Percentiles rank a stretch among this genome's conserved stretches.
These are phyloP conservation scores for Tachysurus fulvidraco DNA, from an alignment of 2,113 vertebrate genomes.

Conservation along the genomic window DNA sequence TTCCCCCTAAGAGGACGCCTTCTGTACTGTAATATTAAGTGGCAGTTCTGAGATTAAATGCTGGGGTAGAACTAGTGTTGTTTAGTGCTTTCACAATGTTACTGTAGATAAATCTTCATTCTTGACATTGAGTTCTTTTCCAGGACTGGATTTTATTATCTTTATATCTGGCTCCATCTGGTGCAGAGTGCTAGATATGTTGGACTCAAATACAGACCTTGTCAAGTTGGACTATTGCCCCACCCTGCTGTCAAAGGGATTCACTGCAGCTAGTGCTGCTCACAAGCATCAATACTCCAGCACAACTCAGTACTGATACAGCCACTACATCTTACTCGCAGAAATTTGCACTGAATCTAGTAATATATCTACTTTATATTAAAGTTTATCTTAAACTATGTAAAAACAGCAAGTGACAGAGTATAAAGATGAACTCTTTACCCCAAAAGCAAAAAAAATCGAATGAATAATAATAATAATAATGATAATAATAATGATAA, in stretches of 20 bases:
- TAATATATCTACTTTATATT: background rate
- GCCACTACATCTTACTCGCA: background rate
- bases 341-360: background rate
- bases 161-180: conserved; percentile 35
- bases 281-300: background rate
- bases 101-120: background rate
- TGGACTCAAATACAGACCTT: background rate
- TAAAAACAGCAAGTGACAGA: background rate
- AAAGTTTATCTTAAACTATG: background rate
- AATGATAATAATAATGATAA: too few relatives aligned
- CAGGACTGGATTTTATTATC: background rate
- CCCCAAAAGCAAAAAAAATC: too few relatives aligned
- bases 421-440: background rate
- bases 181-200: conserved; percentile 3
- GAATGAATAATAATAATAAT: too few relatives aligned
- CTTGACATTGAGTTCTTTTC: background rate
- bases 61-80: background rate
- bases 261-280: background rate
- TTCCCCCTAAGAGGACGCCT: background rate
- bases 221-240: conserved; percentile 28
- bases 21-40: background rate
- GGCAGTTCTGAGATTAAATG: background rate
- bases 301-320: background rate
- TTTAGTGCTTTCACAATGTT: background rate
- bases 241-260: conserved; percentile 49